Base-by-base conservation (phyloP, 2,888 invertebrate genomes). In the Tetheella fluctuosa region DNA sequence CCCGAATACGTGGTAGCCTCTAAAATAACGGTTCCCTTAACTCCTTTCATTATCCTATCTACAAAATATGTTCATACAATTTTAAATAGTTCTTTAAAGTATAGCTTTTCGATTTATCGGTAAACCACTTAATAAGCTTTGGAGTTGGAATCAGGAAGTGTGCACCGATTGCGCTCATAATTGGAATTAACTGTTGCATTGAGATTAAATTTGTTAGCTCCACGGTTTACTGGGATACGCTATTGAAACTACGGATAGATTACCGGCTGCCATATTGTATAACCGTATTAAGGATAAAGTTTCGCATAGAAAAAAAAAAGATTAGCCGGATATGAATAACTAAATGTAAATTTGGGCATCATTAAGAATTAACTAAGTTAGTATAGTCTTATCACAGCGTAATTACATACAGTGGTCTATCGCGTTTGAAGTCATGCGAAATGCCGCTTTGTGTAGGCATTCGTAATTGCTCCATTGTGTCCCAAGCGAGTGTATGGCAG, bases 161-260 rank as follows among this genome's bases (percentile, higher is more conserved):
- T 34, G 30, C 10, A 34, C 13, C 62, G 55, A 59, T 60, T 59
- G 58, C 2, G 34, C 34, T 34, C 13, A 34, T 34, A 34, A 34
- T 55, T 65, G 60, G 60, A 68, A 65, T 64, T 34, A 64, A 67
- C 63, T 55, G 59, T 64, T 69, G 62, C 68, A 70, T 63, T 65
- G 63, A 64, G 67, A 74, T 70, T 69, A 68, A 63, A 64, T 68
- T 70, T 66, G 68, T 71, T 70, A 60, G 63, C 63, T 57, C 39
- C 48, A 52, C 55, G 59, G 61, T 64, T 68, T 68, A 68, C 63
- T 42, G 57, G 57, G 17, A 48, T 2, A 8, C n/a, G 52, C 37
- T 52, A 54, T 61, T 58, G 53, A 52, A 52, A 25, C 28, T 37
- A 25, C 17, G 20, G 48, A 54, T 48, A 30, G 54, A 30, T 55